Evolutionary conservation across 2,888 invertebrate genomes (phyloP).

Genomic region (Eupithecia inturbata): DNA sequence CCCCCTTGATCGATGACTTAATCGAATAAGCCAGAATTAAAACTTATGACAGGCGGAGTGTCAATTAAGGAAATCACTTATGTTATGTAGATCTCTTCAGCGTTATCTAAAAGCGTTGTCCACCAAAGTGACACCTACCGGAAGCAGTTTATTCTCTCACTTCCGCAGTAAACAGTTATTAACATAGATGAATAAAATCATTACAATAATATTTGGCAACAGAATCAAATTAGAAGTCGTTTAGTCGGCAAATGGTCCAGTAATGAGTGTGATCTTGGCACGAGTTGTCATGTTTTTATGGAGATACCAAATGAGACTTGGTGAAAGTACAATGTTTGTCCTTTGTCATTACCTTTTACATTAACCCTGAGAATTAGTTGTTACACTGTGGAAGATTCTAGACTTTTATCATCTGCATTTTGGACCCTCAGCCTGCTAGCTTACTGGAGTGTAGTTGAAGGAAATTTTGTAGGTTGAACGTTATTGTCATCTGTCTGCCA

Average conservation of each 20-base stretch:
- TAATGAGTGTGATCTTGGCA: slow-evolving; percentile 27
- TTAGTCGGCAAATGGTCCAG: slow-evolving; percentile 32
- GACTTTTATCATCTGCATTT: not conserved
- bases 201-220: slow-evolving; percentile 32
- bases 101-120: not conserved
- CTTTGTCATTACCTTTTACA: not conserved
- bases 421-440: not conserved
- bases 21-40: no score
- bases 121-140: not conserved
- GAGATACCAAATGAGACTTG: not conserved
- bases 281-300: slow-evolving; percentile 22
- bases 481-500: not conserved
- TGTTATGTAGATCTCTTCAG: not conserved
- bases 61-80: not conserved
- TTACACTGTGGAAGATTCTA: not conserved
- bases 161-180: slow-evolving; percentile 20
- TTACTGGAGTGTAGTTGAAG: not conserved
- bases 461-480: not conserved
- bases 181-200: slow-evolving; percentile 20
- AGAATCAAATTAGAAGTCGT: slow-evolving; percentile 31
- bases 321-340: not conserved
- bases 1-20: no score
- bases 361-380: not conserved
- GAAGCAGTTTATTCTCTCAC: not conserved
- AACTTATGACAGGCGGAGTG: not conserved